phyloP scores from a whole-genome alignment of 2,113 vertebrate species.

The Coptodon bakossiorum region DNA sequence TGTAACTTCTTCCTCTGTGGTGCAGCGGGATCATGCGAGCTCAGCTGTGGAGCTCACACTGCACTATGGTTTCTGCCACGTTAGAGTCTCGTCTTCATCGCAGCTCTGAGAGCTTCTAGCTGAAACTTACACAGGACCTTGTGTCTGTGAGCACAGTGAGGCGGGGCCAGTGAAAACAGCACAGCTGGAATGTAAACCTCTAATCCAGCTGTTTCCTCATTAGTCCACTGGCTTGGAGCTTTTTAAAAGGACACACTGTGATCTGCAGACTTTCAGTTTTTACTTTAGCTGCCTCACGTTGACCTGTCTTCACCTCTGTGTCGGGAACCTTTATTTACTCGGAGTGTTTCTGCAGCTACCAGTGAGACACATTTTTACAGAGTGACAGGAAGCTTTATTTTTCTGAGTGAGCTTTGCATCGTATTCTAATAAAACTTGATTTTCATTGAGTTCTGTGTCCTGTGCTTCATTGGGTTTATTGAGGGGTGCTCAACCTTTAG shows the following conservation, averaged over 20 bases:
- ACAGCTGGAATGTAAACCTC: neutral
- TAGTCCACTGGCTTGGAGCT: neutral
- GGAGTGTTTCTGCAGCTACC: neutral
- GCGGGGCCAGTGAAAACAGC: neutral
- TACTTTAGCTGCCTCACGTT: rapidly evolving
- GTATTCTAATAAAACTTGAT: constrained; percentile 28
- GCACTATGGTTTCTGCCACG: neutral
- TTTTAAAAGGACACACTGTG: neutral
- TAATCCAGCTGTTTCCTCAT: neutral
- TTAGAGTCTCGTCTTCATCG: neutral
- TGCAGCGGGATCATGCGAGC: neutral
- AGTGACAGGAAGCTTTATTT: neutral
- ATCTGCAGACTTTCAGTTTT: neutral
- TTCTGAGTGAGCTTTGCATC: constrained; percentile 3
- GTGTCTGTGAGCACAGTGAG: neutral
- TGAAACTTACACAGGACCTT: neutral
- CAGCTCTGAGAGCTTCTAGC: neutral
- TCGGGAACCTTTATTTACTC: neutral
- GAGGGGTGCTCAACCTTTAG: neutral
- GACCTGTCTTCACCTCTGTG: neutral
- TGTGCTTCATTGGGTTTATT: neutral
- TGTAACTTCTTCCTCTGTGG: neutral
- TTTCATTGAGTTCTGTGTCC: neutral
- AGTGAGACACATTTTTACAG: neutral
- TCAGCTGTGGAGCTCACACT: neutral